These are phyloP conservation scores for Himalopsyche japonica DNA, from an alignment of 2,888 invertebrate genomes.

Conservation along the genomic window DNA sequence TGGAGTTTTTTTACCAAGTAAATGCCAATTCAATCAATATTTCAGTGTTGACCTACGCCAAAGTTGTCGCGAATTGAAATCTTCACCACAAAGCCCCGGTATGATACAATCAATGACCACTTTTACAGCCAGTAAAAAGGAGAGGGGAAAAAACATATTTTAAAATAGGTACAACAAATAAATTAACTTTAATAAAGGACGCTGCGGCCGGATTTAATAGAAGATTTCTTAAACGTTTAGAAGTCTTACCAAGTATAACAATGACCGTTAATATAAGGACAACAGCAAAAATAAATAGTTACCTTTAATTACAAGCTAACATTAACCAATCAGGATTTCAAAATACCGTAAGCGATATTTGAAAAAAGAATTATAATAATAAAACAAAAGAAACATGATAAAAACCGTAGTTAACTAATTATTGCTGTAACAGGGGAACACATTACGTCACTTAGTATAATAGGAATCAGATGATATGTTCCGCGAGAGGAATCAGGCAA, in stretches of 20 bases:
- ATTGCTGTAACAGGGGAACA: conserved; percentile 3
- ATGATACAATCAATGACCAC: conserved; percentile 15
- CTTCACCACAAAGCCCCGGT: too few species aligned
- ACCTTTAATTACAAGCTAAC: background rate
- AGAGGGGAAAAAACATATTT: conserved; percentile 17
- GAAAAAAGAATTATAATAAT: background rate
- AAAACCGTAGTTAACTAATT: background rate
- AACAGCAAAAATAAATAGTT: background rate
- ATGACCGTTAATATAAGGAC: background rate
- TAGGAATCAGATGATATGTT: background rate
- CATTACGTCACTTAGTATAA: background rate
- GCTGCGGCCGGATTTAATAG: background rate
- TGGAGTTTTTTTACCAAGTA: too few species aligned
- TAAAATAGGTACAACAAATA: background rate
- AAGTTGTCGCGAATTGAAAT: too few species aligned
- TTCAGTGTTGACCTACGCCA: too few species aligned
- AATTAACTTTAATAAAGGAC: background rate
- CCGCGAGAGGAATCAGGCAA: background rate
- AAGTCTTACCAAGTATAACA: background rate
- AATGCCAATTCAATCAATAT: too few species aligned
- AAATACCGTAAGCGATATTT: background rate
- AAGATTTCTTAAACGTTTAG: background rate
- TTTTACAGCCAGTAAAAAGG: background rate
- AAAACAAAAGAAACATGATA: background rate
- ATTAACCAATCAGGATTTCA: background rate